Evolutionary conservation across 2,888 invertebrate genomes (phyloP).

Genomic region (Cheiracanthium punctorium): DNA sequence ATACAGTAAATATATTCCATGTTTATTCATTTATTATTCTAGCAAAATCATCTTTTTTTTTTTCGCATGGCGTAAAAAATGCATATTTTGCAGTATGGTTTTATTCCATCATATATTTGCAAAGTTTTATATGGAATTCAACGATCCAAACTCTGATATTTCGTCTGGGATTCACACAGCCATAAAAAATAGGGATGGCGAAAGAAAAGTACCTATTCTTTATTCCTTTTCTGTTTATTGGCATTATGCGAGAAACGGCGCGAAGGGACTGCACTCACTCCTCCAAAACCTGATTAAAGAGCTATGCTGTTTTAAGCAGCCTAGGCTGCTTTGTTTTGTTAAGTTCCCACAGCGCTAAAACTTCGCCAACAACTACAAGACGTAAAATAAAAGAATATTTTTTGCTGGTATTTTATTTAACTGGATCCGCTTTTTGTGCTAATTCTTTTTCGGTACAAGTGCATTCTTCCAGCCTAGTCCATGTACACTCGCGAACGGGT

Average conservation of each 20-base stretch:
- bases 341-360: constrained; percentile 26
- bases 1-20: no score
- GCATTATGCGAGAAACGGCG: constrained; percentile 38
- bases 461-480: not conserved
- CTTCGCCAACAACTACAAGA: constrained; percentile 36
- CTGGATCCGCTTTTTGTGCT: constrained; percentile 1
- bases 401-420: constrained; percentile 26
- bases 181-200: not conserved
- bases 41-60: no score
- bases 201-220: not conserved
- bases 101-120: no score
- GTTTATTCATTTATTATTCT: no score
- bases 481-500: not conserved
- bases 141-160: no score
- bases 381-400: constrained; percentile 25
- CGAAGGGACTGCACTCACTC: constrained; percentile 21
- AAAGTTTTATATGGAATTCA: no score
- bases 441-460: not conserved
- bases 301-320: constrained; percentile 54
- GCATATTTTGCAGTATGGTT: no score
- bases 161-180: no score
- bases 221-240: constrained; percentile 23
- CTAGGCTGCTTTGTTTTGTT: constrained; percentile 33
- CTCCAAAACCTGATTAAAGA: constrained; percentile 52
- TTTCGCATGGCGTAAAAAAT: no score